These are phyloP conservation scores for Lycopodina hypogea DNA, from an alignment of 37 sponge, comb jelly and placozoan genomes.

Conservation along the genomic window DNA sequence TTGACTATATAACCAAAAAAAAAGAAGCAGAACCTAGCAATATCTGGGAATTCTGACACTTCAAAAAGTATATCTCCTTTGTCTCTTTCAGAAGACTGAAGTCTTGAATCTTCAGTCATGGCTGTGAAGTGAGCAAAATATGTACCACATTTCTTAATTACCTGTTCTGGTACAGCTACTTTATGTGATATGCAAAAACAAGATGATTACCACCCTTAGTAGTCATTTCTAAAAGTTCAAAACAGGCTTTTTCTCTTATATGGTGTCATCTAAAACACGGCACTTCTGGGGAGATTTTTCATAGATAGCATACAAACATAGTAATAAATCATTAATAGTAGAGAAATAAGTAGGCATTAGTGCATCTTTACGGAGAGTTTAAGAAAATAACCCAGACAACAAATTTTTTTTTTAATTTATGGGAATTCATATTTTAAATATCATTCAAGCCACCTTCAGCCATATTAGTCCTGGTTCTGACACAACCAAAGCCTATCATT, in stretches of 20 bases:
- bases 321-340: constrained; percentile 46
- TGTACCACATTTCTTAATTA: constrained; percentile 48
- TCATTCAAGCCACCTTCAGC: constrained; percentile 49
- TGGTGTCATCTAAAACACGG: constrained; percentile 33
- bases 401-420: constrained; percentile 43
- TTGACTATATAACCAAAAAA: constrained; percentile 60
- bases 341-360: constrained; percentile 33
- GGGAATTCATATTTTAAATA: constrained; percentile 38
- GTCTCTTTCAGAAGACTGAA: constrained; percentile 30
- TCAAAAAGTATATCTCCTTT: constrained; percentile 46
- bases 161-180: constrained; percentile 31
- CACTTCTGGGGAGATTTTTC: constrained; percentile 61
- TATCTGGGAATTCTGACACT: constrained; percentile 50
- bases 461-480: constrained; percentile 58
- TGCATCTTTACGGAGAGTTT: constrained; percentile 57
- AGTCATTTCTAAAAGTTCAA: constrained; percentile 38
- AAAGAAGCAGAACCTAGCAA: no score
- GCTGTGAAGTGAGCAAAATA: constrained; percentile 42
- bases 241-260: constrained; percentile 22
- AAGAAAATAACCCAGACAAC: constrained; percentile 59
- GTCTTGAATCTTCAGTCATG: constrained; percentile 21
- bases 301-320: constrained; percentile 49
- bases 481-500: constrained; percentile 69
- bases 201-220: constrained; percentile 44
- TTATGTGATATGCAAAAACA: constrained; percentile 55